Evolutionary conservation across 2,113 vertebrate species (phyloP).

Genomic region (Chiloscyllium plagiosum): DNA sequence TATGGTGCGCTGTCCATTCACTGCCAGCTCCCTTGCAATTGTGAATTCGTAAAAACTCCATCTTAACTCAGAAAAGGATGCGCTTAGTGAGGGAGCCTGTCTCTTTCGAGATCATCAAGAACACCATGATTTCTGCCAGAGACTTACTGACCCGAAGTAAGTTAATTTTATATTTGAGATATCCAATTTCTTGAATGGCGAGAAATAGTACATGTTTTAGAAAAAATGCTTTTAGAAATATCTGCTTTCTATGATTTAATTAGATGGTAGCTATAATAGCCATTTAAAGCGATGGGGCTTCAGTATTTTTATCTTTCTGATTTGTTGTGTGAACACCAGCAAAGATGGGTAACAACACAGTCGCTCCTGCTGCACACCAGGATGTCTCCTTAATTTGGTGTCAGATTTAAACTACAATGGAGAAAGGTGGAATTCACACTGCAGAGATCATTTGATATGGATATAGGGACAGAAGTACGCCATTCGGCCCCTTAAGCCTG

Average conservation of each 20-base stretch:
- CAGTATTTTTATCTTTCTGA: not conserved
- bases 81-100: not conserved
- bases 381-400: not conserved
- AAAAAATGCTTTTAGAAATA: no score
- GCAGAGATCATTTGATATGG: no score
- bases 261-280: not conserved
- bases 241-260: no score
- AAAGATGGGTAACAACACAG: not conserved
- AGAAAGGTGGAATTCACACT: not conserved
- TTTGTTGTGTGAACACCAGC: not conserved
- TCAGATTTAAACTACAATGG: no score
- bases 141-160: not conserved
- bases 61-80: not conserved
- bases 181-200: not conserved
- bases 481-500: no score
- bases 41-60: not conserved
- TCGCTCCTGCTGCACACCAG: not conserved
- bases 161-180: not conserved
- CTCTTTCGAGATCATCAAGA: not conserved
- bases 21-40: not conserved
- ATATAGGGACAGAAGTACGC: no score
- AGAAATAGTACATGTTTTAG: not conserved
- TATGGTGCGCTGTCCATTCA: not conserved
- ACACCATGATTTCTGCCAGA: no score
- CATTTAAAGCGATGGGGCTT: not conserved